Evolutionary conservation across 2,113 vertebrate genomes (phyloP), one percentile per base, ranked within the genome.

Genomic region (Blennius ocellaris): DNA sequence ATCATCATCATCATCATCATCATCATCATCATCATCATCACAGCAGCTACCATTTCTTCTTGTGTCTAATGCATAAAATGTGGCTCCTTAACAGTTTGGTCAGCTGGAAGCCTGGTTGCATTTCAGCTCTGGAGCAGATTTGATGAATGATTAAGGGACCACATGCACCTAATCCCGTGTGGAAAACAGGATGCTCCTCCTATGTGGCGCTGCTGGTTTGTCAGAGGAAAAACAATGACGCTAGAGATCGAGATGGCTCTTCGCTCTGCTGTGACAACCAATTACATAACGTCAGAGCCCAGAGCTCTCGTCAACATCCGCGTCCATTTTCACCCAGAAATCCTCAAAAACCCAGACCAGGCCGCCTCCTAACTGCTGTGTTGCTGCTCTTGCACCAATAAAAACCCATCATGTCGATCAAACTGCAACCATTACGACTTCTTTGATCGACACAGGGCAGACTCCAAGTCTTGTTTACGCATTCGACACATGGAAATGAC

Each of bases 271-370:
- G 47, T 88, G 85, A 83, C 82, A 84, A 83, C 81, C 85, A 87
- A 89, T 92, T 92, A 93, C 92, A 91, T 92, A 93, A 93, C 90
- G 82, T 57, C 70, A 72, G 86, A 87, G 56, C 56, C 9, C 60
- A 82, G 76, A 16, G 83, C 78, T 77, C 76, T 79, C 89, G 63
- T 85, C 80, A 81, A 80, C 73, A 85, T 84, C 52, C 80, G 57
- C 60, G 60, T 78, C 84, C 78, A 80, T 85, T 30, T 84, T 79
- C 77, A 49, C 52, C 48, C 9, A 73, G 40, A 84, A 67, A 81
- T 9, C 43, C 48, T 67, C 36, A 67, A 43, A 83, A 8, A 52
- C 6, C 21, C 21, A 45, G 11, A 49, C 59, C 12, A 41, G 12
- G 54, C 50, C 10, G 8, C 54, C 45, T 45, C 50, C 43, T 47